Conservation (phyloP, 2,113 vertebrate genomes). For the Hippoglossus stenolepis region DNA sequence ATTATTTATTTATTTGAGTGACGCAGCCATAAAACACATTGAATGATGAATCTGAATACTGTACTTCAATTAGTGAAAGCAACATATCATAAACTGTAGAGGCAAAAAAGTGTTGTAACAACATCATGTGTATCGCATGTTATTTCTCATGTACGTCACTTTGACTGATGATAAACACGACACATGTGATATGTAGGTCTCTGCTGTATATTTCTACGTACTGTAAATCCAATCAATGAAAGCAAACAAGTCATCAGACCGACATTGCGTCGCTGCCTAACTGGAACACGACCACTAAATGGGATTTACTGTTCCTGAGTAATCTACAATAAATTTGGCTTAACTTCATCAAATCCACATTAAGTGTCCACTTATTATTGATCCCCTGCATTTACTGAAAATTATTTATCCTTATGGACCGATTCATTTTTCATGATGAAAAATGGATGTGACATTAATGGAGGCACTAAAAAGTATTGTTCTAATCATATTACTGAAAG, state of each 20-base stretch:
- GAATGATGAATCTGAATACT: too few species aligned
- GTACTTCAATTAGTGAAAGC: too few species aligned
- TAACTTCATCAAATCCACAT: conserved; percentile 30
- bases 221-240: conserved; percentile 10
- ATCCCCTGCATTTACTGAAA: conserved; percentile 30
- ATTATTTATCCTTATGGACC: neutral
- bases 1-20: too few species aligned
- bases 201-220: neutral
- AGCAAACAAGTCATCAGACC: conserved; percentile 17
- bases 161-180: neutral
- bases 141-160: neutral
- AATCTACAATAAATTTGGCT: conserved; percentile 23
- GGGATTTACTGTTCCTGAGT: conserved; percentile 6
- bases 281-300: conserved; percentile 28
- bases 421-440: conserved; percentile 30
- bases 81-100: too few species aligned
- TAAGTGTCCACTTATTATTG: conserved; percentile 32
- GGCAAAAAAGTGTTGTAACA: too few species aligned
- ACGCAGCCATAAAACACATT: too few species aligned
- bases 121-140: neutral
- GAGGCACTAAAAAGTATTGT: neutral
- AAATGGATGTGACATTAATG: conserved; percentile 7
- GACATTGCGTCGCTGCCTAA: conserved; percentile 14
- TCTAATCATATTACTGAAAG: conserved; percentile 15
- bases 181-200: neutral